Conservation (phyloP, 2,113 vertebrate species). For the Trachemys scripta region DNA sequence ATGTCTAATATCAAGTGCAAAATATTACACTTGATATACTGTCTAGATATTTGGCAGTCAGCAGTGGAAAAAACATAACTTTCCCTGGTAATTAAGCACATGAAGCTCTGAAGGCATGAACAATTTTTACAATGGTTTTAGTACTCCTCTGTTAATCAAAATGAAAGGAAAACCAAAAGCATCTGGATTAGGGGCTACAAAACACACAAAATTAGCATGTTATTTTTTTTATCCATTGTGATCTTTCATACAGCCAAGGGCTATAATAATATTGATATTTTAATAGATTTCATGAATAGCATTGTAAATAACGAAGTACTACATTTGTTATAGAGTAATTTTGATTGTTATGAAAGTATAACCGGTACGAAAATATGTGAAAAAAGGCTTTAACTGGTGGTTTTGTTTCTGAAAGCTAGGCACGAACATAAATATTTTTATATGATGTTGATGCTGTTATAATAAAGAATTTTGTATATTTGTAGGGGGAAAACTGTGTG, state of each 20-base stretch:
- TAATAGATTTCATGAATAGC: neutral
- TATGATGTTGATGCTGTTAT: slow-evolving; percentile 25
- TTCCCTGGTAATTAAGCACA: neutral
- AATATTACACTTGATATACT: neutral
- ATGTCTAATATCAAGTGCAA: neutral
- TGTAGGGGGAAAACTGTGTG: neutral
- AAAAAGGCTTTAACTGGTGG: neutral
- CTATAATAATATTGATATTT: neutral
- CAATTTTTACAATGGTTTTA: slow-evolving; percentile 12
- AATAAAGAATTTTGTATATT: slow-evolving; percentile 56
- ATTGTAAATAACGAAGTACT: neutral
- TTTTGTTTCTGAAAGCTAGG: slow-evolving; percentile 9
- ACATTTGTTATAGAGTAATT: neutral
- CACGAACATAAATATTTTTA: slow-evolving; percentile 24
- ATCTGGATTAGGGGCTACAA: neutral
- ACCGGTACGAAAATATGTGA: accelerated
- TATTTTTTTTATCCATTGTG: neutral
- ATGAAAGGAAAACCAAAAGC: neutral
- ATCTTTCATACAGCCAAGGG: neutral
- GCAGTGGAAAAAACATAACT: neutral
- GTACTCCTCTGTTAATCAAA: neutral
- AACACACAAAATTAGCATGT: neutral
- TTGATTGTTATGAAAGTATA: neutral
- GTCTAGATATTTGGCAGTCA: neutral
- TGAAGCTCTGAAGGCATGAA: neutral